Base-by-base conservation (phyloP, 35 echinoderm and acorn worm genomes). In the Nesometra sesokonis region DNA sequence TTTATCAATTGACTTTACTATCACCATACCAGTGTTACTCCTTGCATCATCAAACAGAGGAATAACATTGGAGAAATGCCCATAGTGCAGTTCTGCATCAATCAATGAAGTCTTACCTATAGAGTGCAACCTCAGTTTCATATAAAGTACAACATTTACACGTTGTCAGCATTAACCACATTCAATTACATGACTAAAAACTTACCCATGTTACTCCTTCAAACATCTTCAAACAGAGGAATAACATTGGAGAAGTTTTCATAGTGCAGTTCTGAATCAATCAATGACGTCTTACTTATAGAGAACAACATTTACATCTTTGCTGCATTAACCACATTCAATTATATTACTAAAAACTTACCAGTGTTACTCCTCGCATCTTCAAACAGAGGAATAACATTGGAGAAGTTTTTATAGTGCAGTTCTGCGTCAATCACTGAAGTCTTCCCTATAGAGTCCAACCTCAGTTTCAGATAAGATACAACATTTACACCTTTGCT, bases 361-460 rank as follows among this genome's bases (percentile, higher is more conserved):
- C 15, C 39, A 43, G 15, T 43, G 39, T 43, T 15, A 43, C 39
- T 43, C 15, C 5, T 15, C 15, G 35, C 37, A 17, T 80, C 80
- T 21, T 36, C 82, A 84, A 93, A 89, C 5, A 93, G 83, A 11
- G 86, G 91, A 32, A 93, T 76, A 7, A 31, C 8, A 19, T 82
- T 33, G 13, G 29, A 39, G 33, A 29, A 30, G 0, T 27, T 13
- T 17, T 19, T 78, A 39, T 88, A 93, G 38, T 86, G 76, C 38
- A 84, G 80, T 29, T 77, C 84, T 1, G 36, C 17, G 17, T 57
- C 47, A 19, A 89, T 0, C 29, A 30, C 29, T 29, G 30, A 21
- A 21, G 32, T 83, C 29, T 43, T 93, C 19, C 83, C 40, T 30
- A 89, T 77, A 17, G 91, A 93, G 46, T 93, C 87, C 83, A 87